A percentile compares a stretch with the other conserved stretches of the same genome.
phyloP scores from a whole-genome alignment of 2,113 vertebrate species.

The Halcyon malimbica region DNA sequence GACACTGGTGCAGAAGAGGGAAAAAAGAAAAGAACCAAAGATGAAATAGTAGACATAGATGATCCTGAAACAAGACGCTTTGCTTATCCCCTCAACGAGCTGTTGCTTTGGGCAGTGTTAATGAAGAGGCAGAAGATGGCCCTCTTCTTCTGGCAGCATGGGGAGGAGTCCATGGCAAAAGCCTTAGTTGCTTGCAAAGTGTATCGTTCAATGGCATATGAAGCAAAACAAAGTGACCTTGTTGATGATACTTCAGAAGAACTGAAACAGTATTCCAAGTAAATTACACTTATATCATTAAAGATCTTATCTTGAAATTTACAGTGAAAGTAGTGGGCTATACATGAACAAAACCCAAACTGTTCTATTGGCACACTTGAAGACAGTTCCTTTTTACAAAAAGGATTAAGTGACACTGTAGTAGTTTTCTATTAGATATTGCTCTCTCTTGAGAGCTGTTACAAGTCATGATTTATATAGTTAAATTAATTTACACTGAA shows the following conservation, averaged over 20 bases:
- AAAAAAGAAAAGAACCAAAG: constrained; percentile 93
- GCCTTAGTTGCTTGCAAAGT: constrained; percentile 97
- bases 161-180: constrained; percentile 98
- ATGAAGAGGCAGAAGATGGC: constrained; percentile 99
- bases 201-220: constrained; percentile 93
- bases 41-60: constrained; percentile 97
- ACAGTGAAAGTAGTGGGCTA: not conserved
- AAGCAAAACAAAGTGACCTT: constrained; percentile 97
- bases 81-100: constrained; percentile 96
- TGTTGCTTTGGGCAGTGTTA: constrained; percentile 95
- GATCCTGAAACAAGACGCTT: constrained; percentile 95
- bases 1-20: constrained; percentile 85
- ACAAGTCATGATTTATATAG: not conserved
- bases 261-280: constrained; percentile 96
- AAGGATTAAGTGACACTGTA: not conserved
- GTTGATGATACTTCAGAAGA: constrained; percentile 97
- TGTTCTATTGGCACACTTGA: not conserved
- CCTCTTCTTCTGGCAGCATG: constrained; percentile 98
- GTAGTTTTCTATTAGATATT: not conserved
- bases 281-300: constrained; percentile 8
- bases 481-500: not conserved
- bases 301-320: not conserved
- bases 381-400: not conserved
- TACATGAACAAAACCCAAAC: not conserved
- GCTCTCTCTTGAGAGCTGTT: not conserved